Evolutionary conservation across 1,140 invertebrate species (phyloP).

Genomic region (Pseudobourletiella spinata): DNA sequence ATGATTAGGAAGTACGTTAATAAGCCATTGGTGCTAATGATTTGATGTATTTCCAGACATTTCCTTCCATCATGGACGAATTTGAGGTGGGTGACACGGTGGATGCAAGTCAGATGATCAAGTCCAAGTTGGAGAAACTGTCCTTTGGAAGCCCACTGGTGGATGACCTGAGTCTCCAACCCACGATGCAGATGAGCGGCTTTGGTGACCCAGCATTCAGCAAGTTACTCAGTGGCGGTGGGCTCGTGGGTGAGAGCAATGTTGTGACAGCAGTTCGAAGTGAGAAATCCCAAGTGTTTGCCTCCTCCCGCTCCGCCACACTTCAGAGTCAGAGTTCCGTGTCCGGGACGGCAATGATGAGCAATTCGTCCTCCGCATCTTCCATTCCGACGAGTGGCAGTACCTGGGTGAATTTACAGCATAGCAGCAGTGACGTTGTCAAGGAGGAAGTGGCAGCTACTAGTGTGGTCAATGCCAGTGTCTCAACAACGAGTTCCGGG

Average conservation of each 20-base stretch:
- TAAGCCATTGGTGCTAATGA: background rate
- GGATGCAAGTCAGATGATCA: background rate
- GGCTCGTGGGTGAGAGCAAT: background rate
- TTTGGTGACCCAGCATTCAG: background rate
- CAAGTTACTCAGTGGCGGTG: background rate
- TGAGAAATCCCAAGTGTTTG: slow-evolving; percentile 5
- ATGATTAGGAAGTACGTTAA: too few species aligned
- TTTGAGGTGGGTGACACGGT: background rate
- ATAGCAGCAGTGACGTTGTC: too few species aligned
- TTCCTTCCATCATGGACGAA: background rate
- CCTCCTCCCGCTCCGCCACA: background rate
- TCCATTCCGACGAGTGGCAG: background rate
- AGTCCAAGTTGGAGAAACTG: background rate
- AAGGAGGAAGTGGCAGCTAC: background rate
- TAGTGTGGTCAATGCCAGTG: background rate
- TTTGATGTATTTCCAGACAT: background rate
- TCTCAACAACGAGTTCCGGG: background rate
- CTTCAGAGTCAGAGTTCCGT: slow-evolving; percentile 1
- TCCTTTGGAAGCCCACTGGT: background rate
- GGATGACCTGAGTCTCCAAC: background rate
- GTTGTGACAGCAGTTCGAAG: background rate
- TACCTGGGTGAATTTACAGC: background rate
- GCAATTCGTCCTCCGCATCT: too few species aligned
- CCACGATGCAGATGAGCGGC: background rate
- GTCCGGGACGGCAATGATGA: background rate